phyloP scores from a whole-genome alignment of 1,140 invertebrate species.

The Rhopalosiphum padi region DNA sequence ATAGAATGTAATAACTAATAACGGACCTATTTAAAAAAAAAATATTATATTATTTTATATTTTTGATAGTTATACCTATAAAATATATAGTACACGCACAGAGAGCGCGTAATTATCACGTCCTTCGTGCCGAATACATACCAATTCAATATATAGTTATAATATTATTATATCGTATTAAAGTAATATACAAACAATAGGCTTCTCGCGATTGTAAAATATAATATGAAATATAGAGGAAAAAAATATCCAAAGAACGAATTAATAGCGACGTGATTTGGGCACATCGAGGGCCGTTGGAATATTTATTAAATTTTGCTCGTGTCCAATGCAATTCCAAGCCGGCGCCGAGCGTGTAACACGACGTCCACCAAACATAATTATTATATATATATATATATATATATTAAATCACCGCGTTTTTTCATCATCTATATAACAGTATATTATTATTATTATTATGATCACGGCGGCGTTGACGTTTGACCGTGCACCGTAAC shows the following conservation, averaged over 20 bases:
- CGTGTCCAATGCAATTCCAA: constrained; percentile 8
- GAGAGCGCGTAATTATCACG: constrained; percentile 14
- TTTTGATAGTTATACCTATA: neutral
- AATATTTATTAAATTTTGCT: neutral
- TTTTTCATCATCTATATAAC: constrained; percentile 3
- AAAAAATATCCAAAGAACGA: neutral
- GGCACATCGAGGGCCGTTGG: neutral
- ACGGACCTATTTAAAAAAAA: neutral
- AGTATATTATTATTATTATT: neutral
- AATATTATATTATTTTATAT: neutral
- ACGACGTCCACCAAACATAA: neutral
- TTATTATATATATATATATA: neutral
- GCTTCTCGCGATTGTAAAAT: neutral
- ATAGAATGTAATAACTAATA: neutral
- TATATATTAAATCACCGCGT: neutral
- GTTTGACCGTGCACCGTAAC: neutral
- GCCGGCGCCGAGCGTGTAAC: neutral
- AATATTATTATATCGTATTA: neutral
- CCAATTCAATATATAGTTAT: neutral
- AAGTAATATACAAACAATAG: constrained; percentile 11
- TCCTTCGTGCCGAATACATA: neutral
- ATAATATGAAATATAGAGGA: neutral
- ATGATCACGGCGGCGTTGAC: neutral
- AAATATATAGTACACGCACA: neutral
- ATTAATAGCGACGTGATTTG: constrained; percentile 5